A percentile compares a stretch with the other conserved stretches of the same genome.
Evolutionary conservation across 2,113 vertebrate genomes (phyloP).

Genomic region (Procapra przewalskii): DNA sequence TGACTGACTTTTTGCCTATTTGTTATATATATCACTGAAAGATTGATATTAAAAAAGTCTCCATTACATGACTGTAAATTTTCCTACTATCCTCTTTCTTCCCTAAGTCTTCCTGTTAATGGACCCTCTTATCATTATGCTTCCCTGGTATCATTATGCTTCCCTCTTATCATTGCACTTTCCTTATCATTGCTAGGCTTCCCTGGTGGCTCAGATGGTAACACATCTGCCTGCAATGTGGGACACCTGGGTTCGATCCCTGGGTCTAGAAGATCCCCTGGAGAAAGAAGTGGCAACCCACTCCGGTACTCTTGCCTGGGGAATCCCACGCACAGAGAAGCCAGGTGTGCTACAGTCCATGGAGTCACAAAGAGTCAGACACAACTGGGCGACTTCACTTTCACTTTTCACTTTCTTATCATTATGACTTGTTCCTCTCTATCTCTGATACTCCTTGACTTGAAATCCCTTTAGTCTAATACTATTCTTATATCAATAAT

Average conservation of each 20-base stretch:
- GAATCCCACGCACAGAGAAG: neutral
- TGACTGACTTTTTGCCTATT: neutral
- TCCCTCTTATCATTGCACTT: neutral
- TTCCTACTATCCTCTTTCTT: neutral
- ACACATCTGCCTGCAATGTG: neutral
- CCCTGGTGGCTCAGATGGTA: neutral
- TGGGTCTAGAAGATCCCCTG: neutral
- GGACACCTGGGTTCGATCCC: rapidly evolving
- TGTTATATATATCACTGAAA: neutral
- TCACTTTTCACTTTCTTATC: neutral
- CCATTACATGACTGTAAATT: neutral
- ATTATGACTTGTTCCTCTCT: neutral
- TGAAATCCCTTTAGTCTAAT: neutral
- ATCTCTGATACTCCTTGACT: neutral
- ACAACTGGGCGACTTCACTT: neutral
- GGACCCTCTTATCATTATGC: neutral
- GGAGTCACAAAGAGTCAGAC: neutral
- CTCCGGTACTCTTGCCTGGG: neutral
- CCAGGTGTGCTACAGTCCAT: neutral
- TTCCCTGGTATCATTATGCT: neutral
- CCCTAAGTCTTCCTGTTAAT: neutral
- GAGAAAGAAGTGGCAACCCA: neutral
- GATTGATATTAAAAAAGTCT: neutral
- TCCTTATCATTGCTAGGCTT: neutral
- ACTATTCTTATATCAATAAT: neutral